Conservation (phyloP, 2,888 invertebrate species). For the Volucella bombylans region DNA sequence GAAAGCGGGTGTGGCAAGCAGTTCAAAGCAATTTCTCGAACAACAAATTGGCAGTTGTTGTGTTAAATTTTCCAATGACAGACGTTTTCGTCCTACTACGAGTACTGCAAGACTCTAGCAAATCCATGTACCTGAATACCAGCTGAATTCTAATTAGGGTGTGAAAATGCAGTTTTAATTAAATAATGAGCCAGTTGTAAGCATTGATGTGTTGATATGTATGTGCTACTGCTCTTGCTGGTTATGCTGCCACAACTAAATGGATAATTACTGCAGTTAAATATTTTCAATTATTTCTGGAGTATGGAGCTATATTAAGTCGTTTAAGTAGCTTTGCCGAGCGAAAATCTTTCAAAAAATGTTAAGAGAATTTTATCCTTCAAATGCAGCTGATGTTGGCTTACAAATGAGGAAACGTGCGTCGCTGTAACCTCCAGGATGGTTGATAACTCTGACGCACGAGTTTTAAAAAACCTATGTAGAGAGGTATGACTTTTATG, state of each 20-base stretch:
- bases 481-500: too few species aligned
- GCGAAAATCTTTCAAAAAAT: too few species aligned
- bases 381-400: too few species aligned
- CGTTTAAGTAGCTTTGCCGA: not conserved
- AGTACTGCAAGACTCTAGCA: too few species aligned
- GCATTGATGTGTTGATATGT: conserved; percentile 2
- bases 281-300: conserved; percentile 2
- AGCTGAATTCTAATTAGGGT: conserved; percentile 58
- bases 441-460: too few species aligned
- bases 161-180: conserved; percentile 66
- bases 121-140: not conserved
- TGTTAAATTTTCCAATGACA: conserved; percentile 57
- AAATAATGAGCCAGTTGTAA: conserved; percentile 45
- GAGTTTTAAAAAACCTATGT: too few species aligned
- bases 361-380: too few species aligned
- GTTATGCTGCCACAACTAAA: conserved; percentile 4
- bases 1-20: not conserved
- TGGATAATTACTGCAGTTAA: conserved; percentile 14
- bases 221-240: not conserved
- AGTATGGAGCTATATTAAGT: not conserved
- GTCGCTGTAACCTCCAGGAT: too few species aligned
- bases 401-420: too few species aligned
- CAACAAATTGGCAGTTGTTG: conserved; percentile 67
- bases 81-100: not conserved
- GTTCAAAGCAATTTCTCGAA: conserved; percentile 41